Evolutionary conservation across 2,888 invertebrate genomes (phyloP).

Genomic region (Pegoplata infirma): DNA sequence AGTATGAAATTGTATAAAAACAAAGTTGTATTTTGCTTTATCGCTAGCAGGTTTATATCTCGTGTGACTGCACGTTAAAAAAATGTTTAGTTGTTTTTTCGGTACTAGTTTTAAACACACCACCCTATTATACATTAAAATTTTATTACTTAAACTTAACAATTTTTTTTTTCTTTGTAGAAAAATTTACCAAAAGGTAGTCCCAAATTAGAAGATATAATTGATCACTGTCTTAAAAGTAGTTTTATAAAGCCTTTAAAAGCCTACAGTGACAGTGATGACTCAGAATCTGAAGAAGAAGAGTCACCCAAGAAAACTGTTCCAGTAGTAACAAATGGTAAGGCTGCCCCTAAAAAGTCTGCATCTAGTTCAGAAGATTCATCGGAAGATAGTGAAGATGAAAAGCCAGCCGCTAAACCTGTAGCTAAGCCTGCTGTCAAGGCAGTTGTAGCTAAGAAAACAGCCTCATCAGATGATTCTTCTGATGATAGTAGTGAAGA

Average conservation of each 20-base stretch:
- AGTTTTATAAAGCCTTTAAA: conserved; percentile 76
- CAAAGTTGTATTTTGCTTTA: no score
- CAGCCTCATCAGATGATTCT: conserved; percentile 44
- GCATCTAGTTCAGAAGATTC: conserved; percentile 9
- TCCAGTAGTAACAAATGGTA: conserved; percentile 69
- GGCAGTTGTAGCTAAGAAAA: conserved; percentile 42
- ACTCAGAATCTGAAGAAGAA: background rate
- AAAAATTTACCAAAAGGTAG: conserved; percentile 82
- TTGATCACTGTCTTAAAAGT: conserved; percentile 80
- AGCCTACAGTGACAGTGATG: conserved; percentile 49
- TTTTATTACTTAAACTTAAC: no score
- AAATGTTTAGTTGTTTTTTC: no score
- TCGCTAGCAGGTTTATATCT: no score
- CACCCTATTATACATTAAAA: no score
- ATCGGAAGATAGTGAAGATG: conserved; percentile 49
- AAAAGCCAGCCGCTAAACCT: conserved; percentile 27
- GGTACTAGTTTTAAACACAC: no score
- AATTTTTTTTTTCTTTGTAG: conserved; percentile 78
- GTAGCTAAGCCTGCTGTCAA: conserved; percentile 50
- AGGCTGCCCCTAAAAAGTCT: conserved; percentile 15
- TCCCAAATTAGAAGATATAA: conserved; percentile 82
- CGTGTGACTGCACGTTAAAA: no score
- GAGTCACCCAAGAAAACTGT: conserved; percentile 48
- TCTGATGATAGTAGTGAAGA: conserved; percentile 58
- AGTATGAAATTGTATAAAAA: no score